A percentile compares a stretch with the other conserved stretches of the same genome.
These are phyloP conservation scores for Sapayoa aenigma DNA, from an alignment of 2,113 vertebrate species.

Conservation along the genomic window DNA sequence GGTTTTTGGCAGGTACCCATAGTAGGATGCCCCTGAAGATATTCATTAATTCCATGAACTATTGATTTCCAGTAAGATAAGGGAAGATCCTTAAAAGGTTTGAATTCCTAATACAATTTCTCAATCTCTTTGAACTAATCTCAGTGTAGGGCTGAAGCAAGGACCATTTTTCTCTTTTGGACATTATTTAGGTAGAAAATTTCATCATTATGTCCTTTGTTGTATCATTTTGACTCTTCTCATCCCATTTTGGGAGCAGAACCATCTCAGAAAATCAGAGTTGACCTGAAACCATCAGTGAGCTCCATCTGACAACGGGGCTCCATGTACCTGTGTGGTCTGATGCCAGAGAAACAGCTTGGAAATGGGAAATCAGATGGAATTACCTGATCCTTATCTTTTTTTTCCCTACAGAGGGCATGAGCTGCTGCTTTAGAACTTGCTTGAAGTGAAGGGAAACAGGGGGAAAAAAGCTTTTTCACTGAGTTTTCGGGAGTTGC, in stretches of 20 bases:
- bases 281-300: background rate
- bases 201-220: background rate
- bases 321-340: slow-evolving; percentile 49
- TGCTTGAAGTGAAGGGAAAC: background rate
- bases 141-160: background rate
- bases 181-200: background rate
- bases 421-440: background rate
- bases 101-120: background rate
- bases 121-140: background rate
- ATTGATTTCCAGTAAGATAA: background rate
- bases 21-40: background rate
- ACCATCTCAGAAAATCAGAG: background rate
- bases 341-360: slow-evolving; percentile 33
- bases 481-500: background rate
- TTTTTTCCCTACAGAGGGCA: background rate
- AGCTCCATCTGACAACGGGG: slow-evolving; percentile 12
- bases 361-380: slow-evolving; percentile 43
- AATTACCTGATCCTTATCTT: slow-evolving; percentile 52
- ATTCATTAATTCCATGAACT: background rate
- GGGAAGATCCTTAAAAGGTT: background rate
- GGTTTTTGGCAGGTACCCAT: accelerated
- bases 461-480: background rate
- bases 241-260: background rate
- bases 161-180: background rate
- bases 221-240: background rate